These are phyloP conservation scores for Enteromius anoplus DNA, from an alignment of 2,797 vertebrate genomes.

Conservation along the genomic window DNA sequence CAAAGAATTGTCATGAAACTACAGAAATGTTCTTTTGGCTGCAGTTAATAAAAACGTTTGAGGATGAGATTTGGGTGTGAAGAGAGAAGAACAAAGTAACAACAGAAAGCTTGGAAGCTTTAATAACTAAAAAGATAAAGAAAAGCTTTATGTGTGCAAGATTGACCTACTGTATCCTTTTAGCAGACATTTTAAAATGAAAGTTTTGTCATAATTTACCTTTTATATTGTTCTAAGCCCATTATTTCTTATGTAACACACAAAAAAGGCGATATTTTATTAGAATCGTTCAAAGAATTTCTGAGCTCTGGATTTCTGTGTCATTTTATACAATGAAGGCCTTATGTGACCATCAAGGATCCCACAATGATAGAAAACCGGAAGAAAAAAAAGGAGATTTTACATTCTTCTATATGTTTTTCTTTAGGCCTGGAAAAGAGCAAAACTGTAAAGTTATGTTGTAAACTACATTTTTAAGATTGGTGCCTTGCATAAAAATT, in stretches of 20 bases:
- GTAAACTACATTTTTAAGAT: neutral
- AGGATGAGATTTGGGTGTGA: constrained; percentile 8
- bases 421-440: neutral
- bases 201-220: neutral
- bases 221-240: neutral
- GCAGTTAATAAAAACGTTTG: neutral
- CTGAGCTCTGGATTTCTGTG: neutral
- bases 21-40: neutral
- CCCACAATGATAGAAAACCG: neutral
- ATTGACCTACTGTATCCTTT: neutral
- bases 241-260: neutral
- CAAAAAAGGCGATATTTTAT: constrained; percentile 1
- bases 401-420: neutral
- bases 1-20: constrained; percentile 6
- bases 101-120: neutral
- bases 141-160: neutral
- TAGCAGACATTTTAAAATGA: neutral
- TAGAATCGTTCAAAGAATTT: neutral
- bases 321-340: neutral
- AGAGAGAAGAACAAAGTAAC: neutral
- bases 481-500: neutral
- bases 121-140: neutral
- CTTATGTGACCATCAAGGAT: neutral
- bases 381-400: neutral
- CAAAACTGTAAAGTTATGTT: neutral